Percentiles rank a stretch among this genome's conserved stretches.
Evolutionary conservation across 2,888 invertebrate species (phyloP).

Genomic region (Scrobipalpa atriplicella): DNA sequence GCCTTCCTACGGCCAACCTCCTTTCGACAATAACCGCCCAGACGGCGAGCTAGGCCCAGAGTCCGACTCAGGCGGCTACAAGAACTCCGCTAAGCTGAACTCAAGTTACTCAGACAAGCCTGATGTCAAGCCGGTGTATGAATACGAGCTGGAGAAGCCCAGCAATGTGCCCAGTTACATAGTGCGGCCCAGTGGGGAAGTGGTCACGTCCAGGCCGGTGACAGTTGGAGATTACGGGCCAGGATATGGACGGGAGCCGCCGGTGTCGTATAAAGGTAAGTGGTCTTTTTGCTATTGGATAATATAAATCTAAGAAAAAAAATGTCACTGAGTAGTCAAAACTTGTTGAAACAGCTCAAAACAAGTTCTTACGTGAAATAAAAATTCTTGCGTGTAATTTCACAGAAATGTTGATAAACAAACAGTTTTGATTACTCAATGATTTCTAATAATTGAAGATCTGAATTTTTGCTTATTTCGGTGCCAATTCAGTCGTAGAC

Average conservation of each 20-base stretch:
- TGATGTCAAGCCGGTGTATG: conserved; percentile 68
- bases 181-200: conserved; percentile 57
- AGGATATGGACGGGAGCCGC: conserved; percentile 52
- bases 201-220: conserved; percentile 68
- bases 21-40: conserved; percentile 24
- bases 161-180: conserved; percentile 61
- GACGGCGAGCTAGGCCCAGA: conserved; percentile 19
- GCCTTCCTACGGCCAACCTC: conserved; percentile 6
- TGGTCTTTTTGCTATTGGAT: conserved; percentile 35
- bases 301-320: no score
- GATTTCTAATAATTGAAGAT: no score
- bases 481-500: no score
- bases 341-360: no score
- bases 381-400: no score
- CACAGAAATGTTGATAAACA: no score
- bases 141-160: conserved; percentile 63
- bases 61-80: conserved; percentile 20
- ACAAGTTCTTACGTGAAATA: not conserved
- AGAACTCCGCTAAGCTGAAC: conserved; percentile 35
- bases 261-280: conserved; percentile 62
- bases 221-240: conserved; percentile 60
- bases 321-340: no score
- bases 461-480: no score
- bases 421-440: no score
- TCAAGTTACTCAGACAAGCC: conserved; percentile 17